Evolutionary conservation across 2,113 vertebrate species (phyloP).

Genomic region (Syrmaticus mikado): DNA sequence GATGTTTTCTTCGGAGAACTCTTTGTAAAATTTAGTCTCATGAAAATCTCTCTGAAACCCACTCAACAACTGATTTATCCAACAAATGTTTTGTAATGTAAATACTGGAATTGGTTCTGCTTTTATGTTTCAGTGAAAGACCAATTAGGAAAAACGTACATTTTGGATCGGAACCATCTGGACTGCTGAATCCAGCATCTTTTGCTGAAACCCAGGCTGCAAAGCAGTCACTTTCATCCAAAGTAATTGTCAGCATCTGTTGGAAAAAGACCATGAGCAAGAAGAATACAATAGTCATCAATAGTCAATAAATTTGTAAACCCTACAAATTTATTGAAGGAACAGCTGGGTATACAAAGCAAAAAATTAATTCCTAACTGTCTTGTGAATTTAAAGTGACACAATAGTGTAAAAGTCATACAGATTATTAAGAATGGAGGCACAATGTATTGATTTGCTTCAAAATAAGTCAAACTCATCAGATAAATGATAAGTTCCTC

Average conservation of each 20-base stretch:
- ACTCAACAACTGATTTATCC: neutral
- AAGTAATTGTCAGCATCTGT: slow-evolving; percentile 97
- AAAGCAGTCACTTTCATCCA: slow-evolving; percentile 99
- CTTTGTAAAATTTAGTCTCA: neutral
- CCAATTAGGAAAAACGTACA: slow-evolving; percentile 74
- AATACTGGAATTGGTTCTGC: neutral
- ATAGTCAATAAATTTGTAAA: no score
- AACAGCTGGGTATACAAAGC: neutral
- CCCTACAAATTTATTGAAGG: neutral
- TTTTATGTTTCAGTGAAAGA: neutral
- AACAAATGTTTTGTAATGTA: neutral
- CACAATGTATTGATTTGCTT: neutral
- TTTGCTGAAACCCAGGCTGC: slow-evolving; percentile 99
- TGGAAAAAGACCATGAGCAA: neutral
- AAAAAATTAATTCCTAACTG: neutral
- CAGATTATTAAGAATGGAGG: neutral
- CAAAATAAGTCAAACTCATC: neutral
- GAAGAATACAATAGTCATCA: neutral
- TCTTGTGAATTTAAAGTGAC: neutral
- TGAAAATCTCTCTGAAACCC: neutral
- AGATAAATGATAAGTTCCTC: neutral
- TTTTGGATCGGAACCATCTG: slow-evolving; percentile 97
- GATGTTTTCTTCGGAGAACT: neutral
- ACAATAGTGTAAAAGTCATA: neutral
- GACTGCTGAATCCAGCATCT: slow-evolving; percentile 95